Conservation (phyloP, 2,113 vertebrate species). For the Atherinomorus stipes region DNA sequence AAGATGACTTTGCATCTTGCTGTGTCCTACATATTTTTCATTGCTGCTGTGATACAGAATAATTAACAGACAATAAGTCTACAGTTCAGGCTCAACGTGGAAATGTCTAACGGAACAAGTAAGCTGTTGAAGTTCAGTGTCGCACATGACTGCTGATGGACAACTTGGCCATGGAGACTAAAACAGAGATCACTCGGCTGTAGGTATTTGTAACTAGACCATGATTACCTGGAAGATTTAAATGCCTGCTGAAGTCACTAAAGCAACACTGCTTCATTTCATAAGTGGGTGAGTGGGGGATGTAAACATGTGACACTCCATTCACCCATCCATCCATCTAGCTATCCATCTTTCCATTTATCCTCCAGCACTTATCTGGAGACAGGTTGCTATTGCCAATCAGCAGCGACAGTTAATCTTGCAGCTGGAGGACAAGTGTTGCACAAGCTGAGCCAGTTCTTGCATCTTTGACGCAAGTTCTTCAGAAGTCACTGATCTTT, state of each 20-base stretch:
- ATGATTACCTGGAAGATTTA: background rate
- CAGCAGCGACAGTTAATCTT: background rate
- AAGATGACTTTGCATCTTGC: too few relatives aligned
- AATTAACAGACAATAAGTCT: background rate
- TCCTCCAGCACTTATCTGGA: background rate
- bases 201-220: slow-evolving; percentile 16
- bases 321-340: background rate
- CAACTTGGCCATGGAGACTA: slow-evolving; percentile 12
- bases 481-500: too few relatives aligned
- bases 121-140: background rate
- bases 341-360: too few relatives aligned
- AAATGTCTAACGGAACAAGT: background rate
- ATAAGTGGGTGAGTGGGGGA: background rate
- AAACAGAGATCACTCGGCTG: slow-evolving; percentile 9
- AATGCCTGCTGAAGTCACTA: background rate
- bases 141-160: slow-evolving; percentile 25
- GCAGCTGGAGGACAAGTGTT: too few relatives aligned
- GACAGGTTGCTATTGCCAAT: background rate
- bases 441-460: background rate
- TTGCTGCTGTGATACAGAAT: background rate
- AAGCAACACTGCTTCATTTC: background rate
- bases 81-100: background rate
- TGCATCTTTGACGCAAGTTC: background rate
- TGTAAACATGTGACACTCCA: background rate
- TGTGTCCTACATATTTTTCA: background rate